Conservation (phyloP, 2,113 vertebrate species). For the Pionites leucogaster region DNA sequence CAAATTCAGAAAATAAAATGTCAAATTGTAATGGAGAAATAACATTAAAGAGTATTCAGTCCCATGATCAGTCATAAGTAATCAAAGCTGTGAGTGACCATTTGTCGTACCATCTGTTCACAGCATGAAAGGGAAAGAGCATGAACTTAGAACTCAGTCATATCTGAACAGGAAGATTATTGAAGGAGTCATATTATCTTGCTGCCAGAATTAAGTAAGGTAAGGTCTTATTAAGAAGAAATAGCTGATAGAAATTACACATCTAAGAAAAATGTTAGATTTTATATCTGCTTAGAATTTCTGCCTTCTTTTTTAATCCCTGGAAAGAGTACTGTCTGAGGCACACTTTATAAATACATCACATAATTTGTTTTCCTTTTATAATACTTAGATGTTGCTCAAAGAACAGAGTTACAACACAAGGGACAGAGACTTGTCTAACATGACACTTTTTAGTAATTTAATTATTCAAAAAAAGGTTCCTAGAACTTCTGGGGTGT, state of each 20-base stretch:
- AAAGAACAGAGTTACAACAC: neutral
- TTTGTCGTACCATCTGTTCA: neutral
- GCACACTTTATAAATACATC: neutral
- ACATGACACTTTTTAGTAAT: neutral
- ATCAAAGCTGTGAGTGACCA: neutral
- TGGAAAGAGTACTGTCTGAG: neutral
- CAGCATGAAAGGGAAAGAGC: neutral
- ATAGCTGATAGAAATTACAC: neutral
- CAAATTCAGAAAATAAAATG: neutral
- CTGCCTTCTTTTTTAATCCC: neutral
- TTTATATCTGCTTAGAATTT: neutral
- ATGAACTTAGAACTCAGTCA: neutral
- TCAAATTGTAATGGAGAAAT: neutral
- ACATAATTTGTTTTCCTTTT: neutral
- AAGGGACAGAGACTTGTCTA: neutral
- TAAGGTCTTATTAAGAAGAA: neutral
- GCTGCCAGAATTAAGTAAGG: neutral
- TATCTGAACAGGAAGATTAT: neutral
- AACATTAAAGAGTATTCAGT: neutral
- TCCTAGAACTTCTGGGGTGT: neutral
- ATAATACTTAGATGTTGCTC: neutral
- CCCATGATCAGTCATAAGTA: neutral
- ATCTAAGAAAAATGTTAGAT: neutral
- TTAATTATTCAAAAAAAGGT: neutral
- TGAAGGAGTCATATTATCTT: neutral